phyloP scores from a whole-genome alignment of 30 jellyfish, hydroid and myxozoan species.

The Nemopilema nomurai region DNA sequence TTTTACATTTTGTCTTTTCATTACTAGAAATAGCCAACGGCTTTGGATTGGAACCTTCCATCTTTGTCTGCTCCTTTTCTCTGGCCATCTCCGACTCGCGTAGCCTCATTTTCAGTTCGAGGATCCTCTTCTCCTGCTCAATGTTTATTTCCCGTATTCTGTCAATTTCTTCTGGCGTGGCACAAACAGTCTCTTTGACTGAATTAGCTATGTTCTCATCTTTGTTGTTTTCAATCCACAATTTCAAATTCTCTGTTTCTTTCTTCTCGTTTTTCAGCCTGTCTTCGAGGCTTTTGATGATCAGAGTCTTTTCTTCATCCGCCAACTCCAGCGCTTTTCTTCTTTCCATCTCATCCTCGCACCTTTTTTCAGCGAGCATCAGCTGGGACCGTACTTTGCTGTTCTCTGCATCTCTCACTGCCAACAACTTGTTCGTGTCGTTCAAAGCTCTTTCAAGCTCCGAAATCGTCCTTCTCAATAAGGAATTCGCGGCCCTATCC shows the following conservation, averaged over 20 bases:
- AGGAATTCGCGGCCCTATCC: constrained; percentile 49
- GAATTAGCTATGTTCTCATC: constrained; percentile 18
- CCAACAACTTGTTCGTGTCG: constrained; percentile 68
- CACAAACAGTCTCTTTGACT: constrained; percentile 47
- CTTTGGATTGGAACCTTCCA: neutral
- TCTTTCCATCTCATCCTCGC: constrained; percentile 43
- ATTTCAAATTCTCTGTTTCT: constrained; percentile 12
- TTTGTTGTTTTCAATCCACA: constrained; percentile 53
- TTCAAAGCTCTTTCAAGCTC: constrained; percentile 84
- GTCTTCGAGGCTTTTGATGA: constrained; percentile 27
- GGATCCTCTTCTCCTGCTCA: constrained; percentile 46
- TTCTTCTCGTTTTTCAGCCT: constrained; percentile 27
- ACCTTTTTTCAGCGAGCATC: constrained; percentile 10
- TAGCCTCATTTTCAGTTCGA: constrained; percentile 24
- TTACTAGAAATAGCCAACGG: neutral
- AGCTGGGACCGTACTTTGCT: constrained; percentile 57
- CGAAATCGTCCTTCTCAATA: constrained; percentile 67
- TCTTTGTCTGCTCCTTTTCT: neutral
- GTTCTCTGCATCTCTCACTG: constrained; percentile 69
- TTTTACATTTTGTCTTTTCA: constrained; percentile 25
- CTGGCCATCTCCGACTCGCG: constrained; percentile 9
- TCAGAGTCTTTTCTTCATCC: constrained; percentile 23
- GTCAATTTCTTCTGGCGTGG: constrained; percentile 49
- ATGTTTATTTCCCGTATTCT: constrained; percentile 26
- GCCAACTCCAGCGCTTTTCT: constrained; percentile 17